Base-by-base conservation (phyloP, 2,888 invertebrate genomes). In the Drosophila parthenogenetica region DNA sequence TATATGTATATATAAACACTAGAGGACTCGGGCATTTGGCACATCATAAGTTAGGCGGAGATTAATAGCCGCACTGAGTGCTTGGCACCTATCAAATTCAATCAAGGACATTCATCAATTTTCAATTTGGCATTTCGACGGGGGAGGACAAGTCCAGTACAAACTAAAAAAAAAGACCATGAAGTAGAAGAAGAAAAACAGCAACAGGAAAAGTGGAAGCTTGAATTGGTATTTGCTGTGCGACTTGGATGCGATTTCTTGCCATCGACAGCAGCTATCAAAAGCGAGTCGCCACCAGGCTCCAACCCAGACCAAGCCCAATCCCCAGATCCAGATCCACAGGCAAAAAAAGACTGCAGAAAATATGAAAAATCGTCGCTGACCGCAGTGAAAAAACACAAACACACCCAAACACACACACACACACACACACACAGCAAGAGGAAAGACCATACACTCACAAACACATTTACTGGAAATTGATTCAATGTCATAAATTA, bases 401-500 rank as follows among this genome's bases (percentile, higher is more conserved):
- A 29, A 17, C 17, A 63, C 40, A 46, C 35, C 50, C 32, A 66
- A 40, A 55, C 45, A 57, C 4, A 22, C 5, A 22, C 22, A 22
- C 22, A 22, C 22, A 22, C 17, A 49, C 49, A 13, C n/a, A 19
- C 32, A 4, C 19, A 62, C 32, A 51, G 51, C 16, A 48, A 32
- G 19, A 53, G 46, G 25, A 40, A 13, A 48, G 39, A 61, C 5
- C 61, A 43, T 17, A 39, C 29, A 61, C 59, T 42, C 16, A 45
- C 43, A 59, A 32, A 46, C 45, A 25, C 32, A 64, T 19, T n/a
- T 42, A 49, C 65, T 71, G 51, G 68, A 79, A 85, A 85, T 85
- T 85, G 88, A 85, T 85, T 89, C 86, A 87, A 79, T 85, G 89
- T 87, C 85, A 89, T 85, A 85, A 89, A 85, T 85, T 85, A 89